phyloP scores from a whole-genome alignment of 1,140 invertebrate species.

The Vanessa tameamea region DNA sequence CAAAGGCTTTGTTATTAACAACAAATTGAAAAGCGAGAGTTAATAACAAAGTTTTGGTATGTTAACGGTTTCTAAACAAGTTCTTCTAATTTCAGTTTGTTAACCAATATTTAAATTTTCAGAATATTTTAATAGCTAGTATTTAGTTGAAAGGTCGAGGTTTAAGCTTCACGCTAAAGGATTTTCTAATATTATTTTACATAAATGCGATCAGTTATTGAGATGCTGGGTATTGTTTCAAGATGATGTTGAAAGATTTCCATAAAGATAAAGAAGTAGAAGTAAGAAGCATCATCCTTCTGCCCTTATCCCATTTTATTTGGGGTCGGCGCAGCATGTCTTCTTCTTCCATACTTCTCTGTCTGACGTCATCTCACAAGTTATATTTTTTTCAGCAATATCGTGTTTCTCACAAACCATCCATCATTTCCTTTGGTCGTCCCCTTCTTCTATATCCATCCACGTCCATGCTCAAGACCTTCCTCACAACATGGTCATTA shows the following conservation, averaged over 20 bases:
- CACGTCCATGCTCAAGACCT: no score
- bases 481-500: no score
- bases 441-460: no score
- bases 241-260: not conserved
- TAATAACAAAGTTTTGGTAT: conserved; percentile 25
- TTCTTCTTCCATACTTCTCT: no score
- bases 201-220: not conserved
- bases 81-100: conserved; percentile 23
- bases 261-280: no score
- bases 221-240: conserved; percentile 17
- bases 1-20: not conserved
- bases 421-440: no score
- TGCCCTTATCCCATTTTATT: no score
- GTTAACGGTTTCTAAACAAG: conserved; percentile 26
- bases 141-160: conserved; percentile 18
- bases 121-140: conserved; percentile 27
- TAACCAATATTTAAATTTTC: conserved; percentile 27
- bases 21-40: conserved; percentile 6
- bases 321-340: no score
- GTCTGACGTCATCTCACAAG: no score
- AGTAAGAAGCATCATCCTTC: no score
- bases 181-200: conserved; percentile 33
- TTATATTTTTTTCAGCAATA: no score
- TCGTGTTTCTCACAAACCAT: no score
- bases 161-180: conserved; percentile 11